phyloP scores from a whole-genome alignment of 2,888 invertebrate genomes.

The Dasypogon diadema region DNA sequence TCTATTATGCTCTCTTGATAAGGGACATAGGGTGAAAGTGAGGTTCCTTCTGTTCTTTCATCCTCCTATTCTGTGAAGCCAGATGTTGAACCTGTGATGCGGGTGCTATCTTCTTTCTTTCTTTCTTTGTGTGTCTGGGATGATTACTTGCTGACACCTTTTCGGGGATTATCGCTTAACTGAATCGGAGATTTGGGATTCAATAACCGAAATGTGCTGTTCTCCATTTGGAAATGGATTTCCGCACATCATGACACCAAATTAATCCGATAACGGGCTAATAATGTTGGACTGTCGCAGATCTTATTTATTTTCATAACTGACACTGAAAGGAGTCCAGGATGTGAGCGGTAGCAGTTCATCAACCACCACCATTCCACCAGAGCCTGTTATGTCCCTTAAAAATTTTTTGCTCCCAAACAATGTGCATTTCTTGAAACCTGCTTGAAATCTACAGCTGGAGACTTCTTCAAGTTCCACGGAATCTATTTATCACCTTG shows the following conservation, averaged over 20 bases:
- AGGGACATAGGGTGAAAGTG: background rate
- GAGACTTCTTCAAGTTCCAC: slow-evolving; percentile 9
- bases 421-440: background rate
- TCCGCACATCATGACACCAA: too few species aligned
- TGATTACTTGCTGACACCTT: slow-evolving; percentile 31
- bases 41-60: too few species aligned
- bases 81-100: background rate
- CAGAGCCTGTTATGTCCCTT: background rate
- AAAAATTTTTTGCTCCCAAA: background rate
- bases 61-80: background rate
- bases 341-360: too few species aligned
- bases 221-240: background rate
- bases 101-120: background rate
- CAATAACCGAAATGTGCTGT: background rate
- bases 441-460: background rate
- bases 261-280: too few species aligned
- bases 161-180: slow-evolving; percentile 8
- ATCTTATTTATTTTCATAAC: slow-evolving; percentile 11
- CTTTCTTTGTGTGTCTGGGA: background rate
- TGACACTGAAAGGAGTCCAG: too few species aligned
- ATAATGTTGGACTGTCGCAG: background rate
- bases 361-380: background rate
- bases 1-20: background rate
- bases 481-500: slow-evolving; percentile 33
- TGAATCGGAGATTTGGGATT: slow-evolving; percentile 5